A percentile compares a stretch with the other conserved stretches of the same genome.
Evolutionary conservation across 2,888 invertebrate species (phyloP).

Genomic region (Oligia strigilis): DNA sequence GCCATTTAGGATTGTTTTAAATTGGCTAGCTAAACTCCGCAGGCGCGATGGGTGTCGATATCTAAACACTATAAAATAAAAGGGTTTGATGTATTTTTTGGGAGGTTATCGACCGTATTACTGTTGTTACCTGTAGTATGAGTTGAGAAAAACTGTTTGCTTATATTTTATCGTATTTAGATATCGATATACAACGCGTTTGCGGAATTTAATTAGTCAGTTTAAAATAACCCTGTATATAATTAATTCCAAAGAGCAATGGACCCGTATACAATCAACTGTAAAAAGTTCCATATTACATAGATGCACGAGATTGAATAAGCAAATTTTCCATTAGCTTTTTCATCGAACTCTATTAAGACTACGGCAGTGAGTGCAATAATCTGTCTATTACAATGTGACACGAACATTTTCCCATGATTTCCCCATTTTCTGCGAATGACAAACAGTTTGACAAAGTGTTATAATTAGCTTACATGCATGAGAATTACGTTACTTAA

Average conservation of each 20-base stretch:
- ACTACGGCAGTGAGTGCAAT: slow-evolving; percentile 26
- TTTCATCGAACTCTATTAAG: slow-evolving; percentile 21
- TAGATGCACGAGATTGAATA: slow-evolving; percentile 13
- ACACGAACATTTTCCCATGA: slow-evolving; percentile 58
- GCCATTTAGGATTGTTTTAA: too few relatives aligned
- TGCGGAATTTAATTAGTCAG: not conserved
- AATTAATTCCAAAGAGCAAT: not conserved
- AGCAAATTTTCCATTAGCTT: slow-evolving; percentile 28
- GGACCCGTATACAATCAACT: too few relatives aligned
- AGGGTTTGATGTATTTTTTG: too few relatives aligned
- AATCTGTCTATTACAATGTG: slow-evolving; percentile 38
- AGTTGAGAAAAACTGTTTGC: too few relatives aligned
- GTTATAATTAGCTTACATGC: slow-evolving; percentile 57
- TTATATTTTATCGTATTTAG: too few relatives aligned
- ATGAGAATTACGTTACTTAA: slow-evolving; percentile 62
- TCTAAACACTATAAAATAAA: too few relatives aligned
- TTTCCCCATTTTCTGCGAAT: slow-evolving; percentile 64
- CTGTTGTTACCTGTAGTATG: too few relatives aligned
- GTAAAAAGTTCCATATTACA: not conserved
- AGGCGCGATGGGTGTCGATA: too few relatives aligned
- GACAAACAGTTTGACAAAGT: slow-evolving; percentile 57
- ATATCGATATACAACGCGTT: too few relatives aligned
- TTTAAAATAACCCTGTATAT: not conserved
- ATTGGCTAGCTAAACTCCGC: too few relatives aligned
- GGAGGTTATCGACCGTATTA: too few relatives aligned